phyloP scores from a whole-genome alignment of 2,797 vertebrate species.

The Tenualosa thibaudeaui region DNA sequence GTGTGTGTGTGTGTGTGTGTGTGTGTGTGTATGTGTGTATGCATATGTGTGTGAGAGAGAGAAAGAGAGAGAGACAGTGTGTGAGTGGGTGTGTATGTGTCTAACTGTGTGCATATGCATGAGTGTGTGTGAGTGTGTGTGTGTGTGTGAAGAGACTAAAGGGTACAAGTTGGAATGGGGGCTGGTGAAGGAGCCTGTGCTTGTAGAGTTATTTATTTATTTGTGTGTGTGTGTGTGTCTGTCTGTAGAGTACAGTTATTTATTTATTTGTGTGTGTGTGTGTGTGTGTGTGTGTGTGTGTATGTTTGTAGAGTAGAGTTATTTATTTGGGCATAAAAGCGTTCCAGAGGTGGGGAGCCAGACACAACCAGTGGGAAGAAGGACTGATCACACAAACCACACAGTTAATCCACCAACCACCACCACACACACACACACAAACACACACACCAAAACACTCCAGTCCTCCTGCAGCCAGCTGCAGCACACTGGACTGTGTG shows the following conservation, averaged over 20 bases:
- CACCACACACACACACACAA: neutral
- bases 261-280: neutral
- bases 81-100: too few relatives aligned
- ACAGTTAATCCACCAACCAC: too few relatives aligned
- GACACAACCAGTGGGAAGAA: neutral
- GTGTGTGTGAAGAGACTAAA: neutral
- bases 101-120: too few relatives aligned
- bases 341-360: constrained; percentile 63
- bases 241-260: neutral
- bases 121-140: neutral
- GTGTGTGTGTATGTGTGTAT: too few relatives aligned
- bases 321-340: constrained; percentile 64
- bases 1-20: too few relatives aligned
- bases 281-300: constrained; percentile 7
- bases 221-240: neutral
- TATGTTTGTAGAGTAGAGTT: constrained; percentile 40
- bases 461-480: neutral
- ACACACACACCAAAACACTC: neutral
- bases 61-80: too few relatives aligned
- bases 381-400: neutral
- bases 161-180: neutral
- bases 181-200: neutral
- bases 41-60: too few relatives aligned
- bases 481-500: too few relatives aligned
- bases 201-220: neutral